Conservation (phyloP, 2,888 invertebrate species). For the Melangyna quadrimaculata region DNA sequence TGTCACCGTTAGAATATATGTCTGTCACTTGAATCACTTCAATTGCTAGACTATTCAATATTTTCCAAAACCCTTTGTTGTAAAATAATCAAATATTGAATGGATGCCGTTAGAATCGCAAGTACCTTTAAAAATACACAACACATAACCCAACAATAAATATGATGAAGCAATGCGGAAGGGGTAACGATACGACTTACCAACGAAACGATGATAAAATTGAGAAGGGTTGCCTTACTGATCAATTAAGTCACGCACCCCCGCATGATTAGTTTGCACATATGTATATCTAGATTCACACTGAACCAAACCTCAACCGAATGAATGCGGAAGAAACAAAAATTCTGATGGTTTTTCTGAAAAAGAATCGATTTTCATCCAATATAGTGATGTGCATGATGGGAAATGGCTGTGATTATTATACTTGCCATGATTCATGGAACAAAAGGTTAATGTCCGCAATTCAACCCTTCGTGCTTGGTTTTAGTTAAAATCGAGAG, state of each 20-base stretch:
- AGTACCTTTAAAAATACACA: constrained; percentile 46
- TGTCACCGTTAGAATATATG: constrained; percentile 58
- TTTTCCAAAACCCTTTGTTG: constrained; percentile 28
- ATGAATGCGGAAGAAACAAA: constrained; percentile 66
- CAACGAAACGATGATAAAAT: constrained; percentile 46
- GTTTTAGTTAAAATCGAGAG: constrained; percentile 23
- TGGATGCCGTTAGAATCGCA: constrained; percentile 66
- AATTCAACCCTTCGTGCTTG: constrained; percentile 69
- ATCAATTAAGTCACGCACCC: constrained; percentile 70
- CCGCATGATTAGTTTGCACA: constrained; percentile 64
- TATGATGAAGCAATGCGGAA: constrained; percentile 75
- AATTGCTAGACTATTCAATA: constrained; percentile 60
- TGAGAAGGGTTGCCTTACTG: constrained; percentile 64
- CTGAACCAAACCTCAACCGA: neutral
- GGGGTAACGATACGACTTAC: constrained; percentile 56
- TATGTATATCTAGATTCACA: neutral
- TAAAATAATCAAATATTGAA: constrained; percentile 66
- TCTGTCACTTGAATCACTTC: constrained; percentile 58
- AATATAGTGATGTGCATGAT: constrained; percentile 48
- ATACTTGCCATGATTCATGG: constrained; percentile 22
- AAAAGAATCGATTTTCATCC: constrained; percentile 54
- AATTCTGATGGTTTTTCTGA: constrained; percentile 47
- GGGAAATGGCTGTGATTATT: constrained; percentile 58
- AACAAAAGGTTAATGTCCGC: constrained; percentile 66
- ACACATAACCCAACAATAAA: constrained; percentile 57